Conservation (phyloP, 2,113 vertebrate genomes). For the Suncus etruscus region DNA sequence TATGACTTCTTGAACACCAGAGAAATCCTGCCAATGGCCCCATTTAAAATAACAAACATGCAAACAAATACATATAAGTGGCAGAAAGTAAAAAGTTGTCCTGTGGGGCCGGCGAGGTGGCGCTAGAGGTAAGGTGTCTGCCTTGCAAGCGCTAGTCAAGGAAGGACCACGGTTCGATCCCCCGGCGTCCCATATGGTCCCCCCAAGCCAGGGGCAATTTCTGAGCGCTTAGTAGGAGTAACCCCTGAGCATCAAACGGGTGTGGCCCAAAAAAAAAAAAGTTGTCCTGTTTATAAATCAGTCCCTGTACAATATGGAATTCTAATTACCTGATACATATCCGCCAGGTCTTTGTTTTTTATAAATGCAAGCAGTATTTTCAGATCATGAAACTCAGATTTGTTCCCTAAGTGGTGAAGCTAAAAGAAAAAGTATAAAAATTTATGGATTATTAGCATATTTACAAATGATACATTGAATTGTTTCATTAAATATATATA, state of each 20-base stretch:
- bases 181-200: no score
- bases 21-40: no score
- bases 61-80: not conserved
- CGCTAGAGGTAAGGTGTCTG: no score
- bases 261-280: no score
- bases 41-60: no score
- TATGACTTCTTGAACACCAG: no score
- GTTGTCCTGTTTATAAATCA: constrained; percentile 35
- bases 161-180: no score
- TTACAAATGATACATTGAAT: constrained; percentile 45
- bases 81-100: constrained; percentile 32
- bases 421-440: constrained; percentile 82
- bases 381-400: constrained; percentile 88
- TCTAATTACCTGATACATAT: constrained; percentile 90
- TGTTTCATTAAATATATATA: constrained; percentile 13
- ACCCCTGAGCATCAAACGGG: no score
- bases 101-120: no score
- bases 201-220: no score
- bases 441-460: not conserved
- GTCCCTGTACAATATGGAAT: not conserved
- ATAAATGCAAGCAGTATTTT: constrained; percentile 93
- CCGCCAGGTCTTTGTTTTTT: constrained; percentile 89
- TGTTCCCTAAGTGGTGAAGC: constrained; percentile 89
- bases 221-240: no score
- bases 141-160: no score